Conservation (phyloP, 2,113 vertebrate genomes). For the Lanius ludovicianus region DNA sequence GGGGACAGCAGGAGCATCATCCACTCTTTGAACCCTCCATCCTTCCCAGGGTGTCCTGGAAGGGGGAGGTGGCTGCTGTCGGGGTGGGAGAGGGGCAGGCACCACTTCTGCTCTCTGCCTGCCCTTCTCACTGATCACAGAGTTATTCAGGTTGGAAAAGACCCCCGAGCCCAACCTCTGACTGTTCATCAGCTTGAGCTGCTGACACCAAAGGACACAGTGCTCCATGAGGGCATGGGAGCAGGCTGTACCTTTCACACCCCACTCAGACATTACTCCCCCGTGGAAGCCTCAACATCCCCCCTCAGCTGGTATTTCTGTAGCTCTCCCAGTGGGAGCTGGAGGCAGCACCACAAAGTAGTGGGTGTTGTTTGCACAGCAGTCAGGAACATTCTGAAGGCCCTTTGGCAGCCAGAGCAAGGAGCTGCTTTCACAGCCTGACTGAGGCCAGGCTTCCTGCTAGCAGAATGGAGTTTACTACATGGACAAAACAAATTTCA, state of each 20-base stretch:
- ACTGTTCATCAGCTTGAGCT: not conserved
- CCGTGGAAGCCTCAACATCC: fast-evolving
- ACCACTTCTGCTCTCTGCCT: not conserved
- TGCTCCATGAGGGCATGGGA: not conserved
- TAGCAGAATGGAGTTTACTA: not conserved
- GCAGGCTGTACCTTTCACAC: not conserved
- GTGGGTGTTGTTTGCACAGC: not conserved
- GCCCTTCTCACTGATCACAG: not conserved
- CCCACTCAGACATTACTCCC: not conserved
- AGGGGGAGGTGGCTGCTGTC: not conserved
- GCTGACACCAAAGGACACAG: fast-evolving
- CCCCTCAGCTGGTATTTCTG: fast-evolving
- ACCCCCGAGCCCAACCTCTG: not conserved
- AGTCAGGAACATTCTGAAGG: not conserved
- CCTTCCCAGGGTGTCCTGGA: not conserved
- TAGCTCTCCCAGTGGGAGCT: not conserved
- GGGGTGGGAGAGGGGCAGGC: not conserved
- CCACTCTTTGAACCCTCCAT: not conserved
- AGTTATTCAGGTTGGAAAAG: not conserved
- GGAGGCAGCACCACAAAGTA: not conserved
- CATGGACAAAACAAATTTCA: slow-evolving; percentile 24
- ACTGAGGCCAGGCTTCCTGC: not conserved
- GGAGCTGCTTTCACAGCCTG: not conserved
- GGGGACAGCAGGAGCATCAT: not conserved
- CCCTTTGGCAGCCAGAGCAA: not conserved